These are phyloP conservation scores for Scelioninae gen. 1 DNA, from an alignment of 2,888 invertebrate species.

Conservation along the genomic window DNA sequence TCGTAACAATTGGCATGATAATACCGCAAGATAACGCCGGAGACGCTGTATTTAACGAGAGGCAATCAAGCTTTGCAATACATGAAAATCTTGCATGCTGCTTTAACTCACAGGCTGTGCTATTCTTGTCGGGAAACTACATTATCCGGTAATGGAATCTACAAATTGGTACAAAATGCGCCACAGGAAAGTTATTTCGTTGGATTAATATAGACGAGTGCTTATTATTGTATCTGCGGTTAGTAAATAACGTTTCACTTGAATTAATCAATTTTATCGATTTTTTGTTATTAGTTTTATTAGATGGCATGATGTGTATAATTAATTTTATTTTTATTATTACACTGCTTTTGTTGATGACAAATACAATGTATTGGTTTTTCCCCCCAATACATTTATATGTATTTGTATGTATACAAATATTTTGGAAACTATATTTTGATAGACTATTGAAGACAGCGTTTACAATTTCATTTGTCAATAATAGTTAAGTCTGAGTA, in stretches of 20 bases:
- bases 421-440: too few relatives aligned
- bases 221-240: slow-evolving; percentile 55
- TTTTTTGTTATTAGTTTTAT: too few relatives aligned
- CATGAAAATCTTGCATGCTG: slow-evolving; percentile 67
- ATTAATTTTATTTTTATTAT: too few relatives aligned
- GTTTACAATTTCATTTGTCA: too few relatives aligned
- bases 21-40: slow-evolving; percentile 61
- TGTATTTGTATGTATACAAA: too few relatives aligned
- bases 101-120: slow-evolving; percentile 50
- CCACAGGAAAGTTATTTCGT: slow-evolving; percentile 58
- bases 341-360: too few relatives aligned
- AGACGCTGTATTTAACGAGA: slow-evolving; percentile 67
- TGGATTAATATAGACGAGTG: slow-evolving; percentile 59
- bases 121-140: slow-evolving; percentile 49
- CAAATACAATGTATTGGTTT: too few relatives aligned
- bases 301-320: too few relatives aligned
- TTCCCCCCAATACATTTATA: too few relatives aligned
- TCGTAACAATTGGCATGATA: slow-evolving; percentile 65
- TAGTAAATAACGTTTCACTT: slow-evolving; percentile 42
- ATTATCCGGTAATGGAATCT: slow-evolving; percentile 67
- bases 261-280: slow-evolving; percentile 50
- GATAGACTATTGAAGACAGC: too few relatives aligned
- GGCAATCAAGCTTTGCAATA: slow-evolving; percentile 65
- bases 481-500: too few relatives aligned
- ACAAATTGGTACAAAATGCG: slow-evolving; percentile 66